phyloP scores from a whole-genome alignment of 2,888 invertebrate species.

The Encarsia formosa region DNA sequence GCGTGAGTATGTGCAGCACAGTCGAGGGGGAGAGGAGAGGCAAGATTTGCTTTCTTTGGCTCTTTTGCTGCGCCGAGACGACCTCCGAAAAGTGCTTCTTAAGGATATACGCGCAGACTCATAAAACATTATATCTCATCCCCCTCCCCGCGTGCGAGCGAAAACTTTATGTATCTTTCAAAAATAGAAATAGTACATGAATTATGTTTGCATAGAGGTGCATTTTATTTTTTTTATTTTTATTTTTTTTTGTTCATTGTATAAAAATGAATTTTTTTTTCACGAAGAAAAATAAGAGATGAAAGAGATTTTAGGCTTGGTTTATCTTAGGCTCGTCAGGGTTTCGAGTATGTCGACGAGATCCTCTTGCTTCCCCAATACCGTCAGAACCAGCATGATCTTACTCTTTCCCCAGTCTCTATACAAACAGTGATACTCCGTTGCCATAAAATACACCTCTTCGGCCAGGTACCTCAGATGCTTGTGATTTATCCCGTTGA shows the following conservation, averaged over 20 bases:
- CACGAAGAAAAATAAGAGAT: not conserved
- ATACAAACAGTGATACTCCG: constrained; percentile 29
- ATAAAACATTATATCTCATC: constrained; percentile 1
- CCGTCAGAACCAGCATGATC: constrained; percentile 47
- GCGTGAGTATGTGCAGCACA: no score
- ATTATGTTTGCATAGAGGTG: no score
- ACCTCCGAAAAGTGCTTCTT: constrained; percentile 7
- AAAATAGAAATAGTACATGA: no score
- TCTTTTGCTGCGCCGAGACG: not conserved
- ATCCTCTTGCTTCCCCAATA: constrained; percentile 53
- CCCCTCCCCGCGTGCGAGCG: not conserved
- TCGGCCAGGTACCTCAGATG: constrained; percentile 20
- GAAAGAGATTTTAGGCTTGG: not conserved
- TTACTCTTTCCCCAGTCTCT: constrained; percentile 28
- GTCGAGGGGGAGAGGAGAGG: no score
- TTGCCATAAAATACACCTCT: constrained; percentile 22
- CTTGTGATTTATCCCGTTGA: constrained; percentile 25
- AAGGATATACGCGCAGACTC: not conserved
- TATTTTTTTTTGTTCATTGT: no score
- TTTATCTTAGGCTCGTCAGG: constrained; percentile 24
- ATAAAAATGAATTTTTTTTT: no score
- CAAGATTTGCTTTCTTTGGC: not conserved
- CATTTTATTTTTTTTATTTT: no score
- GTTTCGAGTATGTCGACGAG: constrained; percentile 51
- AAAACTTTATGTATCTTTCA: no score